These are phyloP conservation scores for Lasioglossum leucozonium DNA, from an alignment of 2,888 invertebrate genomes.

Conservation along the genomic window DNA sequence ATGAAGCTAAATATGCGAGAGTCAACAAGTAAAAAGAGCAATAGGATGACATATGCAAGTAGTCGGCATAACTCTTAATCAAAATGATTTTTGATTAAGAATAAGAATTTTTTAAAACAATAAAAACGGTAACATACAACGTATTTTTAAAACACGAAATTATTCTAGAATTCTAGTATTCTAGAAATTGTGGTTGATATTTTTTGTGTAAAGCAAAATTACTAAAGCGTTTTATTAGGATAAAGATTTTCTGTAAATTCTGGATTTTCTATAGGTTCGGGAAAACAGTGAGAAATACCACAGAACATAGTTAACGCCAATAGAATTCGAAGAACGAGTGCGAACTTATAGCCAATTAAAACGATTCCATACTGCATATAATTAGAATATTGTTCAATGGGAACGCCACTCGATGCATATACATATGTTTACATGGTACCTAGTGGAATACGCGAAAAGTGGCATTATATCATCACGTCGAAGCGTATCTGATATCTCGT, in stretches of 20 bases:
- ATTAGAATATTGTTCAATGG: slow-evolving; percentile 32
- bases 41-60: too few species aligned
- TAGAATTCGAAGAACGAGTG: slow-evolving; percentile 9
- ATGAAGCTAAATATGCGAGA: too few species aligned
- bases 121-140: neutral
- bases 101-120: too few species aligned
- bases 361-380: slow-evolving; percentile 38
- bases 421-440: slow-evolving; percentile 1
- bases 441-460: slow-evolving; percentile 19
- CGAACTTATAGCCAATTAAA: slow-evolving; percentile 45
- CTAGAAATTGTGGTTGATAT: neutral
- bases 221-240: neutral
- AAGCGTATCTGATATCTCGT: slow-evolving; percentile 23
- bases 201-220: too few species aligned
- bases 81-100: too few species aligned
- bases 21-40: too few species aligned
- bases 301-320: slow-evolving; percentile 24
- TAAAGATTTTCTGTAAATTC: neutral
- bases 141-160: neutral
- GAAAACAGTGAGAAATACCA: neutral
- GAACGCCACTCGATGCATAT: slow-evolving; percentile 29
- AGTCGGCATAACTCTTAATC: too few species aligned
- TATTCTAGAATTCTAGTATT: too few species aligned
- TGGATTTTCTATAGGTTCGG: neutral
- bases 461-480: slow-evolving; percentile 29